phyloP scores from a whole-genome alignment of 23 tunicate species.

The Botrylloides violaceus region DNA sequence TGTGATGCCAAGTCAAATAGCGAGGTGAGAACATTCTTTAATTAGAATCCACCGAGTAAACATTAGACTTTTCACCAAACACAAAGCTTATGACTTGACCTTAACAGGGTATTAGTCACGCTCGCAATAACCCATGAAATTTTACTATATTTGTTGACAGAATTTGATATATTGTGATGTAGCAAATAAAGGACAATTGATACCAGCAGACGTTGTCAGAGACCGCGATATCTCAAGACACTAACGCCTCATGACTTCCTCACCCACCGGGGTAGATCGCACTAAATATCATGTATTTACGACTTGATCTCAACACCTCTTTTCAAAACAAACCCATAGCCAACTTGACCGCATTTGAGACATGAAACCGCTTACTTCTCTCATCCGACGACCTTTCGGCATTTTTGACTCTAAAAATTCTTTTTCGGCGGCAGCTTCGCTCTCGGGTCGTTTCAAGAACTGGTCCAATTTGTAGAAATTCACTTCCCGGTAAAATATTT shows the following conservation, averaged over 20 bases:
- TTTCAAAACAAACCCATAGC: too few species aligned
- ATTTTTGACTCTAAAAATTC: slow-evolving; percentile 17
- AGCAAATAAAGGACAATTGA: neutral
- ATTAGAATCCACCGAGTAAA: too few species aligned
- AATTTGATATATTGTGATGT: neutral
- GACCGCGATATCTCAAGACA: neutral
- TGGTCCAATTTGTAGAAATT: slow-evolving; percentile 23
- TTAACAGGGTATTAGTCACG: too few species aligned
- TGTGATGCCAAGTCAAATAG: too few species aligned
- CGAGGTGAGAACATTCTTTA: too few species aligned
- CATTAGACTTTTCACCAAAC: too few species aligned
- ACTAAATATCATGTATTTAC: too few species aligned
- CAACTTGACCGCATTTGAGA: too few species aligned
- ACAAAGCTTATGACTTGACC: too few species aligned
- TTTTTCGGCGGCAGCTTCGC: neutral
- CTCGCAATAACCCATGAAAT: neutral
- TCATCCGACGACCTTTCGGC: slow-evolving; percentile 26
- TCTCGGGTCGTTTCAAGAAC: slow-evolving; percentile 12
- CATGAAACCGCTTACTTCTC: slow-evolving; percentile 4
- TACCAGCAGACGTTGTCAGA: neutral
- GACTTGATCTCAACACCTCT: too few species aligned
- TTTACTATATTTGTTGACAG: neutral
- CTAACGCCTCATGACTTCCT: neutral
- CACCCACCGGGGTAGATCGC: neutral
- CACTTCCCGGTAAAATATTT: slow-evolving; percentile 18